A percentile compares a stretch with the other conserved stretches of the same genome.
Evolutionary conservation across 2,113 vertebrate species (phyloP).

Genomic region (Lepus americanus): DNA sequence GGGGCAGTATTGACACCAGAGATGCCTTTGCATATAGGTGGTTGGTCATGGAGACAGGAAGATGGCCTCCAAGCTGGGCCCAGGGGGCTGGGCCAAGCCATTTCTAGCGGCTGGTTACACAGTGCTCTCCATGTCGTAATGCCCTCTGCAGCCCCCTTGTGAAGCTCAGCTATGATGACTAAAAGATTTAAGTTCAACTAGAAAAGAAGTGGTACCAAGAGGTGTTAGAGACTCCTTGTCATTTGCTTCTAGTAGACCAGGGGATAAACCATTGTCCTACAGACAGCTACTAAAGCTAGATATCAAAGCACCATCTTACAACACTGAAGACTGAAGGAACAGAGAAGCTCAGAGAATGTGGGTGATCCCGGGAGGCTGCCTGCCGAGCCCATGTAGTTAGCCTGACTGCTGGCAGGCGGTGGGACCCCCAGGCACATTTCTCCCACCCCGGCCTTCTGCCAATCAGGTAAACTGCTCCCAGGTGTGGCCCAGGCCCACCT

Average conservation of each 20-base stretch:
- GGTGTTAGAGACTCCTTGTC: neutral
- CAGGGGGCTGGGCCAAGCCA: neutral
- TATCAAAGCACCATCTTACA: neutral
- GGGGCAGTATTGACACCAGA: neutral
- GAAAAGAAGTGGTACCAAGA: neutral
- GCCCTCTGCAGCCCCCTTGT: neutral
- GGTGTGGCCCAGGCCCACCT: too few species aligned
- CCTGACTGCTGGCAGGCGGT: too few species aligned
- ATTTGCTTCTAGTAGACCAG: neutral
- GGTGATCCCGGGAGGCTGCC: too few species aligned
- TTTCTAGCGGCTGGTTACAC: neutral
- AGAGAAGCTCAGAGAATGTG: too few species aligned
- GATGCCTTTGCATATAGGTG: neutral
- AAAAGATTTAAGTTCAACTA: neutral
- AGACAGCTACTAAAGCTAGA: neutral
- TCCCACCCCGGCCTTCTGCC: too few species aligned
- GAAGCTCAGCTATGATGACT: neutral
- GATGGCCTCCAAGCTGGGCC: neutral
- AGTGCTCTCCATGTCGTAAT: neutral
- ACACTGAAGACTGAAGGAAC: neutral
- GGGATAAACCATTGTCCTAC: neutral
- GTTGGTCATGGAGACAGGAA: neutral
- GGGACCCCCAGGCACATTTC: too few species aligned
- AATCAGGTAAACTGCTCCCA: too few species aligned
- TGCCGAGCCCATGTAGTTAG: too few species aligned